These are phyloP conservation scores for Hipposideros larvatus DNA, from an alignment of 2,797 vertebrate species.

Conservation along the genomic window DNA sequence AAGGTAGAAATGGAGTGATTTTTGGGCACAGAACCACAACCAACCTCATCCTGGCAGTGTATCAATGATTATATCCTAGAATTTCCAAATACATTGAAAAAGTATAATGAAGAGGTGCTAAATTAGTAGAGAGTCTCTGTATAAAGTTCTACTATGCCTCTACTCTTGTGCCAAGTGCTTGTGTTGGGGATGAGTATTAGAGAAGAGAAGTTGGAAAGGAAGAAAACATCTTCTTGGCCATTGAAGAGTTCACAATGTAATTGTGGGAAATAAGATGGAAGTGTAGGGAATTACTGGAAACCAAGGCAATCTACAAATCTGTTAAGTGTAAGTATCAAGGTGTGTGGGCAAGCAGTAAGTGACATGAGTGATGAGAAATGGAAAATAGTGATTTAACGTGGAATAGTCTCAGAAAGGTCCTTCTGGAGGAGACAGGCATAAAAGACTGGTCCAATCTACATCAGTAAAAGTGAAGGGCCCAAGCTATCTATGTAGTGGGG, in stretches of 20 bases:
- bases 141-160: background rate
- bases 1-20: background rate
- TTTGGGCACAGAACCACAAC: background rate
- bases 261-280: background rate
- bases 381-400: background rate
- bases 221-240: background rate
- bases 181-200: background rate
- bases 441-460: background rate
- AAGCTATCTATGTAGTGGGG: background rate
- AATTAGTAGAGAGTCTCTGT: background rate
- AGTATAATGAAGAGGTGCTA: background rate
- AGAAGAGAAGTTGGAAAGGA: background rate
- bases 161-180: background rate
- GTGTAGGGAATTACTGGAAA: background rate
- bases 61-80: background rate
- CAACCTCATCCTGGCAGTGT: background rate
- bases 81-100: constrained; percentile 25
- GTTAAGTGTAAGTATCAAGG: background rate
- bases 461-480: background rate
- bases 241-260: constrained; percentile 15
- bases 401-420: background rate
- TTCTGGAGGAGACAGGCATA: background rate
- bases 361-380: background rate
- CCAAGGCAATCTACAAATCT: background rate
- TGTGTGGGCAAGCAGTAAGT: background rate